Base-by-base conservation (phyloP, 2,888 invertebrate genomes). In the Cybosia mesomella region DNA sequence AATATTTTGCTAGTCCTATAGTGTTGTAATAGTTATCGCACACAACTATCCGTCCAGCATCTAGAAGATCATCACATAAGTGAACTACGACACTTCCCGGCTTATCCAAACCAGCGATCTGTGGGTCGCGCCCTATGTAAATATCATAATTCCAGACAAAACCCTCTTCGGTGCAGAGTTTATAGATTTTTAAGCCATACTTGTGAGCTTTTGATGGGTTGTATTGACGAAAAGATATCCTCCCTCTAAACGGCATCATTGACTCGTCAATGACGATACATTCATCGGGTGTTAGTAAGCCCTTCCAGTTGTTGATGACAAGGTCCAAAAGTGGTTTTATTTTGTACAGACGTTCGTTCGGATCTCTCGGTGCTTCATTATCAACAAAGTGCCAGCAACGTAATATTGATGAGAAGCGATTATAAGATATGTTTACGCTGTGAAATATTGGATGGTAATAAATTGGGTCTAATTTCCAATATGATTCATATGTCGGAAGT, bases 191-290 rank as follows among this genome's bases (percentile, higher is more conserved):
- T 32, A 73, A 63, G 28, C 72, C 73, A 55, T 70, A 73, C 43
- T 76, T 76, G 55, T 75, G 71, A 36, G 73, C 61, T 67, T 76
- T 78, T 58, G 63, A 64, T 66, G 76, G 73, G 55, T 73, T 75
- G 58, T 72, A 73, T 58, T 76, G 72, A 53, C 67, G 67, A 22
- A 72, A 64, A 22, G 43, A 60, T 60, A 72, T 55, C 39, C 72
- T 57, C 34, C 67, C 70, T 67, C 65, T 64, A 61, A 75, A 75
- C 7, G 67, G 73, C 34, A 77, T 64, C 67, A 79, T 77, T 24
- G 74, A 73, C 58, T 78, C 76, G 43, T 74, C 72, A 67, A 72
- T 61, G 34, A 74, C 70, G 43, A 72, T 58, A 65, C 64, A 62
- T 36, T 69, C 72, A 49, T 55, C 63, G 36, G 72, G 73, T 49